phyloP scores from a whole-genome alignment of 2,888 invertebrate genomes.

The Diplolepis rosae region DNA sequence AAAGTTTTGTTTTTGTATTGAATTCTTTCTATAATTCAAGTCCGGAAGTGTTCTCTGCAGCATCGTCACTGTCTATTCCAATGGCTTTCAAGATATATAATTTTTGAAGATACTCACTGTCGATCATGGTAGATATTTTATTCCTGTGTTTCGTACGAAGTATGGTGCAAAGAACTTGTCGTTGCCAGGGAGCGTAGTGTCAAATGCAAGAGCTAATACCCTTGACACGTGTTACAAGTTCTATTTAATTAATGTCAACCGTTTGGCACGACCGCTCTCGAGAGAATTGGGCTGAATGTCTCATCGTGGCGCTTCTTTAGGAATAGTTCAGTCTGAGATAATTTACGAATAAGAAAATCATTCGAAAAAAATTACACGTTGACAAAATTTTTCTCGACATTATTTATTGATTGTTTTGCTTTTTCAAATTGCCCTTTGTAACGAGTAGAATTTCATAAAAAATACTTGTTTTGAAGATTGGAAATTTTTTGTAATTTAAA shows the following conservation, averaged over 20 bases:
- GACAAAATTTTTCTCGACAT: neutral
- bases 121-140: constrained; percentile 4
- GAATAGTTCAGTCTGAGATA: neutral
- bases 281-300: constrained; percentile 51
- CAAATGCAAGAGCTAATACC: constrained; percentile 44
- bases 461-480: too few relatives aligned
- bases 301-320: constrained; percentile 24
- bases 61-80: neutral
- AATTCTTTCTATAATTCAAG: too few relatives aligned
- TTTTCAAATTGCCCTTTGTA: neutral
- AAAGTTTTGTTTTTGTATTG: neutral
- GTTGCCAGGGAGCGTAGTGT: constrained; percentile 21
- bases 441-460: neutral
- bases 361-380: neutral
- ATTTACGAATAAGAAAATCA: neutral
- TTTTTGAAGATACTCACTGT: constrained; percentile 7
- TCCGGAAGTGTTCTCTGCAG: neutral
- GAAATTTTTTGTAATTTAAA: too few relatives aligned
- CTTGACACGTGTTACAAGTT: constrained; percentile 58
- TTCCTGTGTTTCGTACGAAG: constrained; percentile 35
- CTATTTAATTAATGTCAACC: constrained; percentile 59
- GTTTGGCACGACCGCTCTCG: constrained; percentile 55
- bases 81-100: constrained; percentile 4
- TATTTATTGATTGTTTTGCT: neutral
- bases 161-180: constrained; percentile 34